A percentile compares a stretch with the other conserved stretches of the same genome.
Evolutionary conservation across 1,140 invertebrate genomes (phyloP).

Genomic region (Phymorhynchus buccinoides): DNA sequence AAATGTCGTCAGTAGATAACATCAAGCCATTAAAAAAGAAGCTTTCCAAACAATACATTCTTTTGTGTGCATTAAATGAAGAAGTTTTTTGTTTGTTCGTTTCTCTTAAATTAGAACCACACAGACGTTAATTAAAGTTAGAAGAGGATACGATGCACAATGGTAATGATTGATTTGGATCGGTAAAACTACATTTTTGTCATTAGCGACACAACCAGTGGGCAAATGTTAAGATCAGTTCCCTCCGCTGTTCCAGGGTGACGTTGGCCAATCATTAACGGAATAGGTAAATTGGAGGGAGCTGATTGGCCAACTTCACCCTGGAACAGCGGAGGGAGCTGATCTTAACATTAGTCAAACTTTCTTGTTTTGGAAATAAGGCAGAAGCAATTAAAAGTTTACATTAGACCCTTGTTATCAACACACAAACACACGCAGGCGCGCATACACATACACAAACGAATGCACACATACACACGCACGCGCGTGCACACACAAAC

Average conservation of each 20-base stretch:
- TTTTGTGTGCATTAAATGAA: too few relatives aligned
- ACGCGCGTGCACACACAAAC: neutral
- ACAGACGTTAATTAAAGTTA: neutral
- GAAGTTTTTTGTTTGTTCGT: too few relatives aligned
- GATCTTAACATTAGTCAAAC: neutral
- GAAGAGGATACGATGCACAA: neutral
- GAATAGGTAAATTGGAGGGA: too few relatives aligned
- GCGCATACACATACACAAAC: neutral
- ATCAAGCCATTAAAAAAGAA: too few relatives aligned
- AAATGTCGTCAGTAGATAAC: too few relatives aligned
- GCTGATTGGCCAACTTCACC: too few relatives aligned
- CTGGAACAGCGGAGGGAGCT: too few relatives aligned
- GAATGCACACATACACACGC: neutral
- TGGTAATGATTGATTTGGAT: neutral
- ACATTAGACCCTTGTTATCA: neutral
- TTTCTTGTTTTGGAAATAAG: neutral
- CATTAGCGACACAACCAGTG: neutral
- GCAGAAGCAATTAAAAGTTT: neutral
- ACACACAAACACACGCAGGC: neutral
- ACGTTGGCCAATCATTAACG: too few relatives aligned
- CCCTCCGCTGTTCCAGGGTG: too few relatives aligned
- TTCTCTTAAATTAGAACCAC: too few relatives aligned
- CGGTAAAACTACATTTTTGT: neutral
- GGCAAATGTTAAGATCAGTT: too few relatives aligned
- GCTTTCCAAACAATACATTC: too few relatives aligned